Base-by-base conservation (phyloP, 2,888 invertebrate species). In the Brachypalpus laphriformis region DNA sequence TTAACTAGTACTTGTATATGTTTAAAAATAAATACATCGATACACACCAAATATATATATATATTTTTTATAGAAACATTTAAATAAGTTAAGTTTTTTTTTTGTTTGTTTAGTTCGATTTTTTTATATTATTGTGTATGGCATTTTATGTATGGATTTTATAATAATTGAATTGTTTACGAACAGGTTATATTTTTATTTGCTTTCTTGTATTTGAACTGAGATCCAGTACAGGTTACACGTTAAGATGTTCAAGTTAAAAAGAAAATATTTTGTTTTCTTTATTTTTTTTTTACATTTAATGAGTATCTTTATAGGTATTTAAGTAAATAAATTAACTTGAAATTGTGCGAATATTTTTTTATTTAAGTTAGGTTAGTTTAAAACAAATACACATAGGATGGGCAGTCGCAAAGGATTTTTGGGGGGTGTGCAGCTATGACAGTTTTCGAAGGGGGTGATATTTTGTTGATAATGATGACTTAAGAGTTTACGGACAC, bases 1-100 rank as follows among this genome's bases (percentile, higher is more conserved):
- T 78, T 56, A 65, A 78, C 78, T 78, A 78, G 76, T 77, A 68
- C n/a, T 70, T 63, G 63, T 71, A 51, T 77, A 77, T 45, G 54
- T 61, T 68, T 54, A 28, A 28, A 78, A 78, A 78, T 70, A 78
- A 78, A 71, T 78, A 78, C 78, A 78, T 78, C 78, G 61, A 78
- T 78, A 71, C 49, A 70, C 78, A 78, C 78, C 71, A 78, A 78
- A 71, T 71, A 71, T 65, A 71, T 71, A 68, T 68, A 34, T 76
- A 66, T 65, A 66, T 68, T n/a, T 47, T 66, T 59, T 37, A 70
- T 78, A 71, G 78, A 78, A 71, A 78, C 78, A 78, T 71, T 78
- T 71, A 71, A 78, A 78, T 78, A 78, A 78, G 51, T 68, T 68
- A 66, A 57, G 63, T 37, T 71, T 49, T 59, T 59, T 31, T 47